Base-by-base conservation (phyloP, 30 jellyfish, hydroid and myxozoan genomes). In the Sanderia malayensis region DNA sequence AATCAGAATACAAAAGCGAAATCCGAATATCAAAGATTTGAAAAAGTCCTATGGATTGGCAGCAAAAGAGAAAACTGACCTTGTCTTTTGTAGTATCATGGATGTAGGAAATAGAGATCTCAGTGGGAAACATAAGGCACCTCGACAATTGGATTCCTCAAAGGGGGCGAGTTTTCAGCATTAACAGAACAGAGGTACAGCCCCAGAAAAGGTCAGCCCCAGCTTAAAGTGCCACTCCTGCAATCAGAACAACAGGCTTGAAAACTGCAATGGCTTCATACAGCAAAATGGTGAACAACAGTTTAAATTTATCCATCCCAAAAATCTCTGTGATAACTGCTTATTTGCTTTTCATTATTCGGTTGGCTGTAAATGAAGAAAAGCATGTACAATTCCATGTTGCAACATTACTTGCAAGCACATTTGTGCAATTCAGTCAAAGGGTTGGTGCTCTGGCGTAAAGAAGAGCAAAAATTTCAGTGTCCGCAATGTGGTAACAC, bases 251-350 rank as follows among this genome's bases (percentile, higher is more conserved):
- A 67, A 75, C 68, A 75, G 49, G 58, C 45, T 75, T 62, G 71
- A 75, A 45, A 41, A 34, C 31, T 74, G 86, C 29, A 79, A 75
- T 20, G 47, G 9, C 31, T 44, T 60, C 62, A 61, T 33, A 31
- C 11, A 13, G 67, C 37, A 73, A 75, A 29, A 44, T 19, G 62
- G 70, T 46, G 79, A 55, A 67, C 66, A 30, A 49, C 25, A 55
- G 31, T 22, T 29, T 18, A 55, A 71, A 23, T 71, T 24, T 55
- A 29, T 73, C 17, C 72, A 67, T 61, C 85, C 10, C 62, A 75
- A 46, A 64, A 75, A 60, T 37, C 71, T 60, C 9, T 75, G 87
- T 46, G 87, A 75, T 34, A 75, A 75, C 45, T 34, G 79, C 62
- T 32, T 60, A 57, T 75, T 71, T 45, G 23, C 74, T 7, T 49